phyloP scores from a whole-genome alignment of 2,888 invertebrate species.

The Nasonia oneida region DNA sequence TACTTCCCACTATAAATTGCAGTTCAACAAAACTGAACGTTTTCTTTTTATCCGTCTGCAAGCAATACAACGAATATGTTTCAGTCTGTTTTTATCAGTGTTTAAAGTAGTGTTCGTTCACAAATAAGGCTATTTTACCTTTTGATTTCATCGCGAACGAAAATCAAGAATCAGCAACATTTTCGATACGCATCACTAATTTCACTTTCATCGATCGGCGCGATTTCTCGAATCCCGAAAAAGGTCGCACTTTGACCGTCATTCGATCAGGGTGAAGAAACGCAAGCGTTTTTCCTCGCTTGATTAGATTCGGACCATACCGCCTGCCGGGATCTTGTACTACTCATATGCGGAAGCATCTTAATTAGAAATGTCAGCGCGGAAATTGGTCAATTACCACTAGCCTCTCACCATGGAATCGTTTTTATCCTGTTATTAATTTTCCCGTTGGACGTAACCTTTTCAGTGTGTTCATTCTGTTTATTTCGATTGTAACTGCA shows the following conservation, averaged over 20 bases:
- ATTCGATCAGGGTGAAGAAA: background rate
- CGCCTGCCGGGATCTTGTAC: background rate
- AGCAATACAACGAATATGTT: no score
- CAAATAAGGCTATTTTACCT: no score
- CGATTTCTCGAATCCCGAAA: background rate
- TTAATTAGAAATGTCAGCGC: constrained; percentile 32
- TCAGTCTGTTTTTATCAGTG: no score
- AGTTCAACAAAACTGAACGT: no score
- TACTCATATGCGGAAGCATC: constrained; percentile 4
- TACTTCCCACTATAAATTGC: no score
- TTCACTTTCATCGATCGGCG: background rate
- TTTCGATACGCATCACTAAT: background rate
- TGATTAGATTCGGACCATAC: constrained; percentile 23
- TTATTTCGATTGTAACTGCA: background rate
- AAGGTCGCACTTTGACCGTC: background rate
- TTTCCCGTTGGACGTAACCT: background rate
- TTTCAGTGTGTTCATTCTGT: background rate
- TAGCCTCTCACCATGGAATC: background rate
- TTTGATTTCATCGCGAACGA: background rate
- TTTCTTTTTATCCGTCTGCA: no score
- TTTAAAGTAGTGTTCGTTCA: no score
- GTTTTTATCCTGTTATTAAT: no score
- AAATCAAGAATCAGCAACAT: background rate
- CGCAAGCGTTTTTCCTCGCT: background rate
- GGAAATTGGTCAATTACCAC: constrained; percentile 27